Percentiles rank a stretch among this genome's conserved stretches.
Evolutionary conservation across 2,113 vertebrate species (phyloP).

Genomic region (Cichladusa arquata): DNA sequence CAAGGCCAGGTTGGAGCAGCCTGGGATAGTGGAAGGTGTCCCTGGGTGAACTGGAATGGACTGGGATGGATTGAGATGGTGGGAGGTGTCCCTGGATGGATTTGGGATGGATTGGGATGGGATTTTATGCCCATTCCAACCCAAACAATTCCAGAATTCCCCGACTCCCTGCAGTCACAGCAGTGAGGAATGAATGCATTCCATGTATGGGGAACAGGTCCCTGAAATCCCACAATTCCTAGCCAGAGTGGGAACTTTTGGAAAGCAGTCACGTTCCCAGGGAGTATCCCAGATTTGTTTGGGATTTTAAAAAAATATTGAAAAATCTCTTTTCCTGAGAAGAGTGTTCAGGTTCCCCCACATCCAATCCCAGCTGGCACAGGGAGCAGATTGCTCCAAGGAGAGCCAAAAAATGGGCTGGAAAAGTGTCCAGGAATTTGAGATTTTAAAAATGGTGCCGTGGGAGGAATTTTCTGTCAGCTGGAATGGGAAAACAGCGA

Average conservation of each 20-base stretch:
- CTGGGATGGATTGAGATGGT: background rate
- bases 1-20: no score
- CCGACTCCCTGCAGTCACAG: rapidly evolving
- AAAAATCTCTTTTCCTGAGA: background rate
- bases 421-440: background rate
- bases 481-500: background rate
- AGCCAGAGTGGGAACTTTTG: rapidly evolving
- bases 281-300: background rate
- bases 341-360: background rate
- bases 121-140: background rate
- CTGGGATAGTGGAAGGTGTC: no score
- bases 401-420: background rate
- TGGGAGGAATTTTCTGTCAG: background rate
- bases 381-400: background rate
- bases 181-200: no score
- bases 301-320: background rate
- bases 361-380: no score
- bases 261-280: background rate
- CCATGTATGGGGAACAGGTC: background rate
- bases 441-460: rapidly evolving
- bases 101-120: background rate
- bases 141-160: background rate
- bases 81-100: no score
- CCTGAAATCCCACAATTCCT: background rate
- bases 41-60: no score